These are phyloP conservation scores for Hypomesus transpacificus DNA, from an alignment of 2,113 vertebrate genomes.

Conservation along the genomic window DNA sequence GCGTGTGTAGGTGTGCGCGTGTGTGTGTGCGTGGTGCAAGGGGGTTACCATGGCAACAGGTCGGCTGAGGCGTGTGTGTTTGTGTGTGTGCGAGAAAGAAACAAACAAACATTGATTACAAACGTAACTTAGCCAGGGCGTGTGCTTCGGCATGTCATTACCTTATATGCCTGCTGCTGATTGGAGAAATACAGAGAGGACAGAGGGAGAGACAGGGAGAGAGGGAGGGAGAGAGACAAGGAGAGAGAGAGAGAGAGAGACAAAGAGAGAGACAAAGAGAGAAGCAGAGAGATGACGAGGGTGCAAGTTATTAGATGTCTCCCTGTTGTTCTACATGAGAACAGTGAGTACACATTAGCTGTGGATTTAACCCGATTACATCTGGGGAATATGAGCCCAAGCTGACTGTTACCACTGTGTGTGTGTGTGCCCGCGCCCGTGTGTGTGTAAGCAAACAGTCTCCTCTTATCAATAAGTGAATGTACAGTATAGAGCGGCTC, in stretches of 20 bases:
- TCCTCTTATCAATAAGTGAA: too few species aligned
- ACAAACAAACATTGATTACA: too few species aligned
- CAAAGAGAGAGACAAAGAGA: not conserved
- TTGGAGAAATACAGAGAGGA: not conserved
- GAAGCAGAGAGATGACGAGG: not conserved
- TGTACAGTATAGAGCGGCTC: not conserved
- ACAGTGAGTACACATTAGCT: constrained; percentile 2
- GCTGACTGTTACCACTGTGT: not conserved
- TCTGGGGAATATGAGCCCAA: not conserved
- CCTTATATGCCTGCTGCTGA: not conserved
- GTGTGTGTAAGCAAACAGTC: constrained; percentile 4
- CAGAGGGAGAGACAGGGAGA: not conserved
- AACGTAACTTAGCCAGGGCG: too few species aligned
- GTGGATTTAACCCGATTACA: constrained; percentile 5
- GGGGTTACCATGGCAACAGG: constrained; percentile 47
- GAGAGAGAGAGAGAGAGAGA: not conserved
- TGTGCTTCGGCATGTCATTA: too few species aligned
- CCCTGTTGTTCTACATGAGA: not conserved
- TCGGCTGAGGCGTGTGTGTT: not conserved
- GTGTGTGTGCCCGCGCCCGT: not conserved
- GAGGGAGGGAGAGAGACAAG: not conserved
- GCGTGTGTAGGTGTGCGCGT: constrained; percentile 12
- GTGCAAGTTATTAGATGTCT: not conserved
- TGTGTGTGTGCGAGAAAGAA: not conserved
- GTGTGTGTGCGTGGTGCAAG: not conserved